Percentiles rank a stretch among this genome's conserved stretches.
Conservation (phyloP, 2,797 vertebrate genomes). For the Otolemur crassicaudatus region DNA sequence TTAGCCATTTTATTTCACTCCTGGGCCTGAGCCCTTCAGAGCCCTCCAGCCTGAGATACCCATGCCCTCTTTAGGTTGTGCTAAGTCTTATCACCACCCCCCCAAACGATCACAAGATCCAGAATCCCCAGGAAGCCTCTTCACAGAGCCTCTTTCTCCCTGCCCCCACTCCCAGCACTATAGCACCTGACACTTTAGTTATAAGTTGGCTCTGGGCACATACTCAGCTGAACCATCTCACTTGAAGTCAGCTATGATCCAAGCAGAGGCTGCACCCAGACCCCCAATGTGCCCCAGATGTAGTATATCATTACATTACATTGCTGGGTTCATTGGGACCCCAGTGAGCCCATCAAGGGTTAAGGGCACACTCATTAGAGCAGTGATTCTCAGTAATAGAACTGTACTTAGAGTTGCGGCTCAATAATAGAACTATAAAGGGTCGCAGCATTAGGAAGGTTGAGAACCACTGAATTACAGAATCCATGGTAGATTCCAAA, state of each 20-base stretch:
- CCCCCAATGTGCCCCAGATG: background rate
- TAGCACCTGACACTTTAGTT: background rate
- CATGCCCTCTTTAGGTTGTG: background rate
- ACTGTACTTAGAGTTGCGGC: too few relatives aligned
- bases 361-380: background rate
- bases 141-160: accelerated
- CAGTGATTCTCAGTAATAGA: too few relatives aligned
- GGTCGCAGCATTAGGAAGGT: too few relatives aligned
- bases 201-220: background rate
- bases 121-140: background rate
- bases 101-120: background rate
- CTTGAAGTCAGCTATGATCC: background rate
- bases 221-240: background rate
- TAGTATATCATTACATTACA: too few relatives aligned
- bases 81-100: background rate
- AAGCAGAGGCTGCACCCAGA: background rate
- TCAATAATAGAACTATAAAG: too few relatives aligned
- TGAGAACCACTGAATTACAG: too few relatives aligned
- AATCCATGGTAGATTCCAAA: background rate
- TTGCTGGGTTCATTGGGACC: too few relatives aligned
- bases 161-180: background rate
- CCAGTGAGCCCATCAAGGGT: background rate
- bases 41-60: background rate
- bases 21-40: background rate
- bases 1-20: background rate